Evolutionary conservation across 2,888 invertebrate species (phyloP), one percentile per base, ranked within the genome.

Genomic region (Acanthosepion esculentum): DNA sequence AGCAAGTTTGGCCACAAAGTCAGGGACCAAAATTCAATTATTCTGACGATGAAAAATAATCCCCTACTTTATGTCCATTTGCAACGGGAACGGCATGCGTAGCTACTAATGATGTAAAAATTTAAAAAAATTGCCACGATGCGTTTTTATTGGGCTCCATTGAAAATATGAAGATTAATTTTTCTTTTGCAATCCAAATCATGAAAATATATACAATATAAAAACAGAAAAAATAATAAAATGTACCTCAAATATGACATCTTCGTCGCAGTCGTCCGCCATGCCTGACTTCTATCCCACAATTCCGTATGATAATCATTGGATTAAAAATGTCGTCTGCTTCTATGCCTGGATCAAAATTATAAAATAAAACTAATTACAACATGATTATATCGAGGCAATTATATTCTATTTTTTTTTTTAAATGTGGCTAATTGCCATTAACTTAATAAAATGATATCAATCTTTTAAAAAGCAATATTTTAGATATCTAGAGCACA

Each of bases 231-330:
- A 29, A 78, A 78, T 29, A 78, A 78, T 64, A 78, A 92, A 50
- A 48, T 29, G 29, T 29, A 92, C 92, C 48, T 92, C 92, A n/a
- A 92, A 92, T 50, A 92, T 92, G 50, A 92, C 92, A 92, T 92
- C 92, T 92, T 92, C 92, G 29, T 92, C 92, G 92, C 92, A 92
- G 50, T 92, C 92, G 92, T 92, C 92, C 92, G 92, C 92, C 92
- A 92, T 78, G 78, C 78, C n/a, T 29, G 12, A 50, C 92, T 92
- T 48, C 92, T 20, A 48, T 92, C 92, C 92, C 92, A 92, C 92
- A 92, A 92, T 92, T 78, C 78, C 78, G 12, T 78, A 10, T n/a
- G 78, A 29, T 64, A 64, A 64, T 64, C 29, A 23, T 64, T 8
- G 26, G 26, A 18, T 29, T 26, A 8, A 29, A 29, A 64, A 64